Evolutionary conservation across 2,797 vertebrate genomes (phyloP), one percentile per base, ranked within the genome.

Genomic region (Poecilia gillii): DNA sequence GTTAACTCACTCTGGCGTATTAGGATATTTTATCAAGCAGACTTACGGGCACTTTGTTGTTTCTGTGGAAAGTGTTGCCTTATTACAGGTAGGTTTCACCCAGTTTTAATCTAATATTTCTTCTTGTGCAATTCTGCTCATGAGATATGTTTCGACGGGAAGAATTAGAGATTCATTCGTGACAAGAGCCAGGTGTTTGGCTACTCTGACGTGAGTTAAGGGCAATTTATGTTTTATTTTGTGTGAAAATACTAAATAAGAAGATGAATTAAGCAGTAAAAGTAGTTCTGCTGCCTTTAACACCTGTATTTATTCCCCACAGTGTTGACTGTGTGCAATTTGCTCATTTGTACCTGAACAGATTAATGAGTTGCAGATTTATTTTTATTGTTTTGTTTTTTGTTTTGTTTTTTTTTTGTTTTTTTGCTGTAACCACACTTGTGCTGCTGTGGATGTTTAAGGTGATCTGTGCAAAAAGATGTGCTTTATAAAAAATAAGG

Each of bases 301-400:
- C 6, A 78, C 31, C 14, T 83, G 31, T 81, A 73, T 89, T 87
- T 87, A 72, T 85, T 77, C 55, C 43, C 80, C 74, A 84, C 75
- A 80, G 78, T 84, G 47, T 82, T 79, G 64, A 23, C 53, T 81
- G 74, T 81, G 79, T 75, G 85, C 81, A 71, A 20, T 84, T 81
- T 89, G 82, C 86, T 89, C 79, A 46, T 87, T 91, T 93, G 87
- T 87, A 90, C 88, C 78, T 75, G 79, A 82, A 78, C 78, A 70
- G 73, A 82, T 79, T 68, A 81, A 81, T 89, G 78, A 83, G 74
- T 7, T 81, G 33, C 76, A 79, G 78, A 73, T 55, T 41, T 41
- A 41, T 41, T 41, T 41, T 41, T 41, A 41, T 41, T 66, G 28
- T 80, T 75, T 59, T 31, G 2, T 31, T 33, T 87, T 55, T 0